phyloP scores from a whole-genome alignment of 1,140 invertebrate genomes.

The Sitophilus oryzae region DNA sequence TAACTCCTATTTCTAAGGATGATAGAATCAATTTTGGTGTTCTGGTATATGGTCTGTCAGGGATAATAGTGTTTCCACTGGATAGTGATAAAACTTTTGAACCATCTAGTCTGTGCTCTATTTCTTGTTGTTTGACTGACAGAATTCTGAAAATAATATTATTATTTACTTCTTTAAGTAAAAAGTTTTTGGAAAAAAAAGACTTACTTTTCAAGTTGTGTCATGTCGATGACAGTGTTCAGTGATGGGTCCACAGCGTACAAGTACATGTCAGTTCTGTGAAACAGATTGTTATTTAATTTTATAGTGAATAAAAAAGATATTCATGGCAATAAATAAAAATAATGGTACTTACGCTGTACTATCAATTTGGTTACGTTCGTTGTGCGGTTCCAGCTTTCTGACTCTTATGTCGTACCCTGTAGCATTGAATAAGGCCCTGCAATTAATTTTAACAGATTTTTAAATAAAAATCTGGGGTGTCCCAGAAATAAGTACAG shows the following conservation, averaged over 20 bases:
- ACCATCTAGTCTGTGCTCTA: conserved; percentile 53
- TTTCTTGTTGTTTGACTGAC: conserved; percentile 52
- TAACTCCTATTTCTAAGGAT: conserved; percentile 71
- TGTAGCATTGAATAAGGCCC: conserved; percentile 62
- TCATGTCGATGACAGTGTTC: conserved; percentile 75
- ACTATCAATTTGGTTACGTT: conserved; percentile 53
- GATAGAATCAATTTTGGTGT: conserved; percentile 54
- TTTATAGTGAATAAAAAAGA: background rate
- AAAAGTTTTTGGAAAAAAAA: no score
- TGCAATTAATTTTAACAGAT: no score
- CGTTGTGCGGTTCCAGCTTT: conserved; percentile 67
- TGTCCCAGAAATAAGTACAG: no score
- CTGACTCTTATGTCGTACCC: conserved; percentile 70
- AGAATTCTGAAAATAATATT: conserved; percentile 52
- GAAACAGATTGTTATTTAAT: background rate
- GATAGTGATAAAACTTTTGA: conserved; percentile 53
- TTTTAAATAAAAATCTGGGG: no score
- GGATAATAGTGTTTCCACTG: conserved; percentile 37
- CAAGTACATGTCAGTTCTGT: conserved; percentile 77
- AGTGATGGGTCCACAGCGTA: conserved; percentile 76
- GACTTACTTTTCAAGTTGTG: conserved; percentile 65
- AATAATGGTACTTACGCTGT: conserved; percentile 56
- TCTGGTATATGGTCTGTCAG: conserved; percentile 39
- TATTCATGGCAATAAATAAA: background rate
- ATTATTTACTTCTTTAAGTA: no score